These are phyloP conservation scores for Psettodes erumei DNA, from an alignment of 2,113 vertebrate genomes.

Conservation along the genomic window DNA sequence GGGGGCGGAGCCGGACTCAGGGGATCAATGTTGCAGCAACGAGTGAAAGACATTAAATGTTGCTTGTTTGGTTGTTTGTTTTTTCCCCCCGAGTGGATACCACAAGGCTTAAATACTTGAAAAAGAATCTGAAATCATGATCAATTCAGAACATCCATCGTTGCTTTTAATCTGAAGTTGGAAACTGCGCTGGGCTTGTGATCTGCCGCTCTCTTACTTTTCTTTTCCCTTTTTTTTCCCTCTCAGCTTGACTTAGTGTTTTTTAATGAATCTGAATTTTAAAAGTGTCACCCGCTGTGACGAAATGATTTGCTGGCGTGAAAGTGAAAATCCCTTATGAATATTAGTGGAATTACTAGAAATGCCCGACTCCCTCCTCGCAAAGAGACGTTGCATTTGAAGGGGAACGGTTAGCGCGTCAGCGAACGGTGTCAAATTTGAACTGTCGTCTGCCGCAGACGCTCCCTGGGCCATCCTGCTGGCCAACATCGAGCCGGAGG, in stretches of 20 bases:
- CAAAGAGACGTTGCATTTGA: neutral
- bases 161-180: slow-evolving; percentile 3
- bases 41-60: slow-evolving; percentile 15
- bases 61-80: slow-evolving; percentile 6
- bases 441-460: slow-evolving; percentile 76
- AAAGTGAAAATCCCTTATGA: slow-evolving; percentile 17
- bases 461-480: slow-evolving; percentile 94
- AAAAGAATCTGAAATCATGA: slow-evolving; percentile 44
- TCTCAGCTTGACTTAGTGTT: neutral
- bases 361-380: neutral
- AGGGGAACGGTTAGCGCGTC: neutral
- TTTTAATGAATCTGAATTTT: slow-evolving; percentile 19
- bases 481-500: slow-evolving; percentile 90
- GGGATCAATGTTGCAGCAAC: slow-evolving; percentile 9
- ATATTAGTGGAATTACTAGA: neutral
- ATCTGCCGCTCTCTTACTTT: no score
- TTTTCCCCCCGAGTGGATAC: slow-evolving; percentile 6
- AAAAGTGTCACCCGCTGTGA: slow-evolving; percentile 20
- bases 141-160: slow-evolving; percentile 51
- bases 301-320: slow-evolving; percentile 14
- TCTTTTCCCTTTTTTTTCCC: neutral
- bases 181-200: neutral
- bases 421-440: neutral
- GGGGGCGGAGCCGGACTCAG: neutral
- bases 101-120: slow-evolving; percentile 6